Evolutionary conservation across 2,797 vertebrate species (phyloP).

Genomic region (Limosa lapponica): DNA sequence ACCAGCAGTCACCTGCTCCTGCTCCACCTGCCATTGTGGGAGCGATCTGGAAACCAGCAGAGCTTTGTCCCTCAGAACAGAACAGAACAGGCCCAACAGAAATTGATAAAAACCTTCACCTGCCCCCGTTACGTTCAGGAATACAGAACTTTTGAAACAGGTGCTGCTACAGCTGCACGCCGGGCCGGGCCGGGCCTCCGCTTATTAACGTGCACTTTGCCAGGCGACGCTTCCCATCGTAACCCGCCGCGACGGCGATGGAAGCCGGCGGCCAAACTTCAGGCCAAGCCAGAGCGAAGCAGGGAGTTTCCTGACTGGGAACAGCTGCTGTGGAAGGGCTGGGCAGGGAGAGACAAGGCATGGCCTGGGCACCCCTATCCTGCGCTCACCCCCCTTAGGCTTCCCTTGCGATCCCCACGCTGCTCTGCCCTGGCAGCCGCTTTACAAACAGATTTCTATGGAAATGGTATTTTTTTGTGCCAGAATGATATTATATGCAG

Average conservation of each 20-base stretch:
- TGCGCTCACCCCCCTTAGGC: fast-evolving
- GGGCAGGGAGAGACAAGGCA: neutral
- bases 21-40: constrained; percentile 53
- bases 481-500: neutral
- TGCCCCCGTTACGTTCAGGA: neutral
- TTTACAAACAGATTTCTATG: neutral
- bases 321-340: neutral
- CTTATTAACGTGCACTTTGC: neutral
- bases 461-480: neutral
- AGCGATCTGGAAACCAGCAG: neutral
- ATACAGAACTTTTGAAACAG: constrained; percentile 27
- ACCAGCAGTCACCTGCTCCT: constrained; percentile 12
- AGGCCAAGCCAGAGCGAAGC: neutral
- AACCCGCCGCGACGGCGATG: fast-evolving
- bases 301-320: neutral
- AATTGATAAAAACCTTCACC: constrained; percentile 28
- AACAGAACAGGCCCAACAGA: constrained; percentile 19
- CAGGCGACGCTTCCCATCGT: neutral
- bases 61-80: no score
- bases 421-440: neutral
- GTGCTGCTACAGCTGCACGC: neutral
- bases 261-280: neutral
- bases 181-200: fast-evolving
- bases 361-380: fast-evolving
- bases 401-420: fast-evolving